These are phyloP conservation scores for Strix uralensis DNA, from an alignment of 2,113 vertebrate species.

Conservation along the genomic window DNA sequence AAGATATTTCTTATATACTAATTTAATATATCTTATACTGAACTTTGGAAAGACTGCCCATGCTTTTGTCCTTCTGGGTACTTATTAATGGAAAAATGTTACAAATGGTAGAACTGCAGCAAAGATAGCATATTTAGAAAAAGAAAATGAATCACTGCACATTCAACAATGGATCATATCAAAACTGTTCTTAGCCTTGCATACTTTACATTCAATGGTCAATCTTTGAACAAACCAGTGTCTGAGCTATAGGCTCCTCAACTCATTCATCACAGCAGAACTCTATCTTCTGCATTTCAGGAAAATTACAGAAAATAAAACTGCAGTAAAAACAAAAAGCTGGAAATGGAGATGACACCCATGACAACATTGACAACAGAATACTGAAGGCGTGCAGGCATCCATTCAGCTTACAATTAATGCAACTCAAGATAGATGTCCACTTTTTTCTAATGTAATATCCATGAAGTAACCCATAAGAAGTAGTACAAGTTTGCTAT, in stretches of 20 bases:
- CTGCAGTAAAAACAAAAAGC: conserved; percentile 75
- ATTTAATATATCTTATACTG: conserved; percentile 38
- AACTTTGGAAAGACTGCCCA: conserved; percentile 16
- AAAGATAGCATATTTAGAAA: conserved; percentile 61
- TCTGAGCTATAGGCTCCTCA: conserved; percentile 68
- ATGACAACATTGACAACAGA: conserved; percentile 71
- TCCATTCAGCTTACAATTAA: conserved; percentile 67
- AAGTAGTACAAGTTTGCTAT: background rate
- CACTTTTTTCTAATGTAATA: conserved; percentile 3
- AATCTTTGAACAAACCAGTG: conserved; percentile 71
- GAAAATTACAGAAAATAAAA: conserved; percentile 77
- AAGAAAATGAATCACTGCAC: conserved; percentile 66
- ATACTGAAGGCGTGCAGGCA: conserved; percentile 26
- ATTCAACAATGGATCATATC: conserved; percentile 71
- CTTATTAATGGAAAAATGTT: conserved; percentile 66
- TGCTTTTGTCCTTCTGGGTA: conserved; percentile 63
- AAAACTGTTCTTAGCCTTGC: conserved; percentile 63
- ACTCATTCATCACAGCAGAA: conserved; percentile 68
- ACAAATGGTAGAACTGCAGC: conserved; percentile 59
- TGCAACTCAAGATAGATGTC: conserved; percentile 45
- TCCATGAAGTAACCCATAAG: background rate
- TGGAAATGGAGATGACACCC: conserved; percentile 70
- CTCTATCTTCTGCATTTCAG: conserved; percentile 55
- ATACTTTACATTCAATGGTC: conserved; percentile 73
- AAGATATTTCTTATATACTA: background rate